Percentiles rank a stretch among this genome's conserved stretches.
Conservation (phyloP, 92 coral and sea anemone species). For the Nematostella vectensis region DNA sequence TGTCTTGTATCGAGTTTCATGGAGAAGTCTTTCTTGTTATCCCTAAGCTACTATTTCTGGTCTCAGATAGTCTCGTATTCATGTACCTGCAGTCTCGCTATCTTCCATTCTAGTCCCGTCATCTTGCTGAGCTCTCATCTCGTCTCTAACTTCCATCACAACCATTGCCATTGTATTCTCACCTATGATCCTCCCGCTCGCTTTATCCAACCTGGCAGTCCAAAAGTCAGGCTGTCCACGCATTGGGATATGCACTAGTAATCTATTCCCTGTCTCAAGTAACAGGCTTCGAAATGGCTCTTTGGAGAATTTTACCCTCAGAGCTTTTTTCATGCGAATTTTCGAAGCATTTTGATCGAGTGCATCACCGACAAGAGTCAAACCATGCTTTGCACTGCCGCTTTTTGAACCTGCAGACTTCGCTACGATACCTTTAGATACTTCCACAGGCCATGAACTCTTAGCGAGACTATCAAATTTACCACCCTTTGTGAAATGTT, state of each 20-base stretch:
- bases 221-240: slow-evolving; percentile 74
- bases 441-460: slow-evolving; percentile 20
- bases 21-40: no score
- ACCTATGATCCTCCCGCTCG: slow-evolving; percentile 63
- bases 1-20: no score
- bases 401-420: slow-evolving; percentile 86
- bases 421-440: slow-evolving; percentile 54
- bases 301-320: slow-evolving; percentile 45
- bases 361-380: slow-evolving; percentile 53
- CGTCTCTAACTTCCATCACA: slow-evolving; percentile 74
- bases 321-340: slow-evolving; percentile 63
- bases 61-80: no score
- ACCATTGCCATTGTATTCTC: slow-evolving; percentile 76
- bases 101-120: no score
- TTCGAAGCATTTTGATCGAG: slow-evolving; percentile 64
- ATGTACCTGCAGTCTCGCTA: no score
- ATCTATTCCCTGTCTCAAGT: slow-evolving; percentile 39
- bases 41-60: no score
- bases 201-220: slow-evolving; percentile 76
- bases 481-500: slow-evolving; percentile 58
- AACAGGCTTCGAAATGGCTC: slow-evolving; percentile 60
- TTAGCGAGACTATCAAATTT: slow-evolving; percentile 41
- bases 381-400: slow-evolving; percentile 47
- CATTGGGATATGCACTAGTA: slow-evolving; percentile 62
- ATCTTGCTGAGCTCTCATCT: no score